Evolutionary conservation across 2,113 vertebrate genomes (phyloP).

Genomic region (Takifugu flavidus): DNA sequence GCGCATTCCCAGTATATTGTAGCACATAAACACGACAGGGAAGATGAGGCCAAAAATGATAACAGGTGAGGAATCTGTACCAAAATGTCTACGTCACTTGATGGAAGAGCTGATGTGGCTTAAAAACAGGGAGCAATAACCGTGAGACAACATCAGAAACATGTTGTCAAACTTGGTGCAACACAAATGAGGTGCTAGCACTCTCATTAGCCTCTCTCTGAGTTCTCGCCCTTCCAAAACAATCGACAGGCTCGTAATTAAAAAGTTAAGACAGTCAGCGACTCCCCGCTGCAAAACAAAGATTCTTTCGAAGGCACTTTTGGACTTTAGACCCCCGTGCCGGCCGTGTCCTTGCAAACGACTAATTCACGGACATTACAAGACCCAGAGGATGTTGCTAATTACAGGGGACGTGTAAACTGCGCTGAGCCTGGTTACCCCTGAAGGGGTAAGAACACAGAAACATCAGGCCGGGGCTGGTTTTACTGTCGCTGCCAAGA

Average conservation of each 20-base stretch:
- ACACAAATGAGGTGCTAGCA: slow-evolving; percentile 27
- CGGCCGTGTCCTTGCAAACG: slow-evolving; percentile 34
- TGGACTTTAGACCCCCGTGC: slow-evolving; percentile 12
- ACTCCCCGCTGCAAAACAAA: slow-evolving; percentile 27
- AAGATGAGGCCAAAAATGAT: no score
- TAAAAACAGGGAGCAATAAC: background rate
- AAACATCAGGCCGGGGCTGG: slow-evolving; percentile 51
- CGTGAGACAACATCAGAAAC: slow-evolving; percentile 8
- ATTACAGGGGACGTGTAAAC: slow-evolving; percentile 62
- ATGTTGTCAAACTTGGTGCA: slow-evolving; percentile 4
- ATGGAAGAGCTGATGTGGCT: no score
- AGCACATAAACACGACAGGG: no score
- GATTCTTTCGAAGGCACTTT: slow-evolving; percentile 15
- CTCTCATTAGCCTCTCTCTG: slow-evolving; percentile 41
- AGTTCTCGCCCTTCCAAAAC: slow-evolving; percentile 41
- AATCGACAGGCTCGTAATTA: slow-evolving; percentile 49
- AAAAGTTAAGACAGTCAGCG: slow-evolving; percentile 16
- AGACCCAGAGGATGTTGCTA: slow-evolving; percentile 58
- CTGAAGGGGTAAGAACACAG: slow-evolving; percentile 47
- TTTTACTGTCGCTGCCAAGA: slow-evolving; percentile 61
- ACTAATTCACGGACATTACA: slow-evolving; percentile 56
- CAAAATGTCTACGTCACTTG: no score
- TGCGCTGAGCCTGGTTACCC: slow-evolving; percentile 48
- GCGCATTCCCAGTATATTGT: no score
- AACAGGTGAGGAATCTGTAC: no score